Conservation (phyloP, 2,797 vertebrate genomes). For the Nothura maculosa region DNA sequence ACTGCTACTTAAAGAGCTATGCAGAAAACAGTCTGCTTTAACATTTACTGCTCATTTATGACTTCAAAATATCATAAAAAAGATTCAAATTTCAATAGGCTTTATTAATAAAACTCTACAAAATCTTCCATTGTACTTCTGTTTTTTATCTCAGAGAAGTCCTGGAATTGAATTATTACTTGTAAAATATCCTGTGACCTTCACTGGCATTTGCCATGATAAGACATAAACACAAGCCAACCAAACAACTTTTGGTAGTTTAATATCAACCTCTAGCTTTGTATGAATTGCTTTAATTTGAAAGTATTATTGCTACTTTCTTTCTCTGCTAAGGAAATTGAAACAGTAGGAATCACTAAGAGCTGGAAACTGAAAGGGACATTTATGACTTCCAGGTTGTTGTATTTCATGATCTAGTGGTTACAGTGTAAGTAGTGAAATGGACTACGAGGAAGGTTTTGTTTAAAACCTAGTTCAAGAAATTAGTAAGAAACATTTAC, state of each 20-base stretch:
- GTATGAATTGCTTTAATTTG: neutral
- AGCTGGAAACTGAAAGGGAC: neutral
- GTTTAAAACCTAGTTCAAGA: constrained; percentile 11
- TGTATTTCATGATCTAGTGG: neutral
- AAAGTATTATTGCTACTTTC: neutral
- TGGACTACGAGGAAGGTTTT: neutral
- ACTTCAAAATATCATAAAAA: neutral
- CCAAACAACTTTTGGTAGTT: neutral
- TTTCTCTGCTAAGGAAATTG: neutral
- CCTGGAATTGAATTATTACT: neutral
- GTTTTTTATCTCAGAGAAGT: neutral
- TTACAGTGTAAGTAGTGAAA: neutral
- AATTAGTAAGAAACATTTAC: neutral
- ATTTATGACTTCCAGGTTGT: neutral
- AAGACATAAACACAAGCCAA: neutral
- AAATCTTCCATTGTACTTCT: neutral
- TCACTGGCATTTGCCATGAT: neutral
- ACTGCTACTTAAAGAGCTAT: neutral
- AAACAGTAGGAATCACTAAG: neutral
- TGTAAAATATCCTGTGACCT: neutral
- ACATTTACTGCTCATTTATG: neutral
- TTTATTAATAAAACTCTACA: neutral
- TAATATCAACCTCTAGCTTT: neutral
- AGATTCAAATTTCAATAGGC: neutral
- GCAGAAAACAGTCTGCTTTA: neutral